A percentile compares a stretch with the other conserved stretches of the same genome.
Conservation (phyloP, 2,113 vertebrate genomes). For the Etia nguti region DNA sequence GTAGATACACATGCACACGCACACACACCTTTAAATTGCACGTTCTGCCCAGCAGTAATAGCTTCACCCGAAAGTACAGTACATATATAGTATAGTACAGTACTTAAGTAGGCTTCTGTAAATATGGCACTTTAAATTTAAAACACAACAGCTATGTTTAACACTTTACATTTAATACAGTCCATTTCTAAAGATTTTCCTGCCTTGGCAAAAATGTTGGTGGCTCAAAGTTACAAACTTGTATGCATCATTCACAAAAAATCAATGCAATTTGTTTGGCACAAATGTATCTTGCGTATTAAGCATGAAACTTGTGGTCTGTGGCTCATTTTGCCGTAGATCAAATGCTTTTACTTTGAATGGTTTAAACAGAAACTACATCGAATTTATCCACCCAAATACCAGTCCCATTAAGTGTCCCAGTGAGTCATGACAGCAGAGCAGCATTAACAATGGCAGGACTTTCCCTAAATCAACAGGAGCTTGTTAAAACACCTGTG, state of each 20-base stretch:
- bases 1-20: no score
- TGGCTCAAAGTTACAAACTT: accelerated
- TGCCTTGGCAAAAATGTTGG: not conserved
- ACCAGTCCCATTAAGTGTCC: not conserved
- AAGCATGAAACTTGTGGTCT: not conserved
- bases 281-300: not conserved
- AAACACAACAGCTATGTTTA: not conserved
- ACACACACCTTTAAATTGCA: not conserved
- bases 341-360: not conserved
- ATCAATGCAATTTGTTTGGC: not conserved
- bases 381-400: accelerated
- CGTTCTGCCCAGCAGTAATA: accelerated
- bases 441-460: not conserved
- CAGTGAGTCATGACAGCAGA: not conserved
- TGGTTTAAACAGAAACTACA: not conserved
- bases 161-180: not conserved
- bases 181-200: not conserved
- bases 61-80: accelerated
- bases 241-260: not conserved
- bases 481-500: not conserved
- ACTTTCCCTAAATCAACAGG: not conserved
- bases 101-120: accelerated
- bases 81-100: not conserved
- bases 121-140: not conserved
- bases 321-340: not conserved